A percentile compares a stretch with the other conserved stretches of the same genome.
Evolutionary conservation across 1,140 invertebrate genomes (phyloP).

Genomic region (Dufourea novaeangliae): DNA sequence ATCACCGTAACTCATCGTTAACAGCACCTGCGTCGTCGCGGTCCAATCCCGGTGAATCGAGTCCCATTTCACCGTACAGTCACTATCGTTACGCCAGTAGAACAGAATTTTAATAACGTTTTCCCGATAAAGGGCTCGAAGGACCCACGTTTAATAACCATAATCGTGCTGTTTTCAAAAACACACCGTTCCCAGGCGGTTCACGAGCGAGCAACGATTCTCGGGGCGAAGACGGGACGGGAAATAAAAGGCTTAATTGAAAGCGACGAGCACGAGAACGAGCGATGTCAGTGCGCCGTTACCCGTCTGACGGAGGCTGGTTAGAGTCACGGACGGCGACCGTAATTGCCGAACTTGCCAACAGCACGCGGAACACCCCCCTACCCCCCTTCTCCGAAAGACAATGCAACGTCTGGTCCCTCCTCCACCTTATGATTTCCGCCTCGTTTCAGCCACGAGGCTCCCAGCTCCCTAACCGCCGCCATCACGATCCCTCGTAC

Average conservation of each 20-base stretch:
- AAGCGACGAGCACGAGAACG: slow-evolving; percentile 28
- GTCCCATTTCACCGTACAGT: neutral
- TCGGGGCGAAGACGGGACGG: neutral
- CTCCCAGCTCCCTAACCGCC: neutral
- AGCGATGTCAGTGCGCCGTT: slow-evolving; percentile 55
- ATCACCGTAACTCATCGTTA: slow-evolving; percentile 26
- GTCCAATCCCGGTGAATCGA: slow-evolving; percentile 31
- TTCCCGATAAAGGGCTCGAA: too few species aligned
- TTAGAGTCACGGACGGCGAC: slow-evolving; percentile 58
- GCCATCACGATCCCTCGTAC: neutral
- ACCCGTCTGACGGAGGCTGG: slow-evolving; percentile 47
- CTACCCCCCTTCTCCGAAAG: slow-evolving; percentile 27
- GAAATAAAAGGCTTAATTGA: slow-evolving; percentile 63
- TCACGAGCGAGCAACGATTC: too few species aligned
- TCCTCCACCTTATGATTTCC: slow-evolving; percentile 55
- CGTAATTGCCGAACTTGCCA: slow-evolving; percentile 64
- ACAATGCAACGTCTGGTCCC: slow-evolving; percentile 49
- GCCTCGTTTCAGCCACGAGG: slow-evolving; percentile 9
- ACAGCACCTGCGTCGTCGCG: slow-evolving; percentile 10
- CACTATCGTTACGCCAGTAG: neutral
- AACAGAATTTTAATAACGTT: slow-evolving; percentile 29
- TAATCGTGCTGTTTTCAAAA: slow-evolving; percentile 41
- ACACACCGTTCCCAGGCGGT: neutral
- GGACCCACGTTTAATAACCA: slow-evolving; percentile 33
- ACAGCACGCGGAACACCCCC: slow-evolving; percentile 41